Conservation (phyloP, 1,140 invertebrate species). For the Macrostomum lignano region DNA sequence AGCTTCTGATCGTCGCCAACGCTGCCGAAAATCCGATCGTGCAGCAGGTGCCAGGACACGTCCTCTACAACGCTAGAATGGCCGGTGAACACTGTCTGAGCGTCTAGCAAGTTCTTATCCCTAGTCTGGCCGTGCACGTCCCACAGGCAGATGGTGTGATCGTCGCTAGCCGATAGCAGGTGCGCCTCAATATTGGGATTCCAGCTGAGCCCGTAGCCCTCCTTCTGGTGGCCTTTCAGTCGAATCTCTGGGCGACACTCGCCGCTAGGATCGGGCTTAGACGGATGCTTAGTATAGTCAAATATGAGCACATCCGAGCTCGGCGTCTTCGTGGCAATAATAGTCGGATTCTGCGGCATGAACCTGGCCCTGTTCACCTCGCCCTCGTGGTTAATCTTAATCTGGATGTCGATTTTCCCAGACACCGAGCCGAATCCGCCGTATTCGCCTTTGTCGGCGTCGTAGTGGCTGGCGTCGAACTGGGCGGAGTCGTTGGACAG, state of each 20-base stretch:
- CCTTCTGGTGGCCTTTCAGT: constrained; percentile 86
- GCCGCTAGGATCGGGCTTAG: constrained; percentile 80
- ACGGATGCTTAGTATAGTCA: constrained; percentile 97
- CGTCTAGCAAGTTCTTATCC: constrained; percentile 73
- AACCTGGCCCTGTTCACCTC: constrained; percentile 94
- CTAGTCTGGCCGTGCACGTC: constrained; percentile 79
- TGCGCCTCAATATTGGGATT: constrained; percentile 94
- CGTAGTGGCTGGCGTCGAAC: constrained; percentile 95
- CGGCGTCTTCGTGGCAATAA: constrained; percentile 96
- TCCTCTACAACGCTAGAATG: constrained; percentile 98
- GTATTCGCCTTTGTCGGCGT: constrained; percentile 94
- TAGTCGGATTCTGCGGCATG: constrained; percentile 97
- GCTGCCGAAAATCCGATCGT: constrained; percentile 89
- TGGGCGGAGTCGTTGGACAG: constrained; percentile 92
- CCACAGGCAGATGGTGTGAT: constrained; percentile 74
- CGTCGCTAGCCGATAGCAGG: constrained; percentile 85
- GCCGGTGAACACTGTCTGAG: constrained; percentile 90
- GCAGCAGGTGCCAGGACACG: constrained; percentile 90
- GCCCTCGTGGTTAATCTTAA: constrained; percentile 98
- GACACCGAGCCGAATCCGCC: constrained; percentile 95
- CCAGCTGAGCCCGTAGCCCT: constrained; percentile 83
- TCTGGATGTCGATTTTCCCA: constrained; percentile 97
- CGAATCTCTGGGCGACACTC: constrained; percentile 56
- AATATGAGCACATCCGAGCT: constrained; percentile 95
- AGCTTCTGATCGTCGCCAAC: constrained; percentile 97